Conservation (phyloP, 2,797 vertebrate species). For the Malacoraja senta region DNA sequence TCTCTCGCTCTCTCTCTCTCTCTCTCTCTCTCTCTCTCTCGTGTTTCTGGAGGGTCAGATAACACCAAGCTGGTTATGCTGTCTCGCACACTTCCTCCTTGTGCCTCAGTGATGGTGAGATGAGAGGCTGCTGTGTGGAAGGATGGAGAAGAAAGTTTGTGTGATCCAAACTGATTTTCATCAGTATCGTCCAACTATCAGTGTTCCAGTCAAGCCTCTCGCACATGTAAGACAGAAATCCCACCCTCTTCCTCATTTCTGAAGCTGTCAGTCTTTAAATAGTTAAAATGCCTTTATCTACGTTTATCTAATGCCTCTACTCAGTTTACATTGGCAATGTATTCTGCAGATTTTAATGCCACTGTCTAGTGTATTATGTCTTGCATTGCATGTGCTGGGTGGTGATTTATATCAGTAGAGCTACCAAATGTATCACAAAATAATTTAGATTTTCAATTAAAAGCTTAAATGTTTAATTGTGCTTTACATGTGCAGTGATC, state of each 20-base stretch:
- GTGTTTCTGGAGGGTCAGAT: conserved; percentile 58
- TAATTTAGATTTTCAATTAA: not conserved
- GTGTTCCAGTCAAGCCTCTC: conserved; percentile 51
- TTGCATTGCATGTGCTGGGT: not conserved
- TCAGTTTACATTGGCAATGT: conserved; percentile 12
- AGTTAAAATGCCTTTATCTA: not conserved
- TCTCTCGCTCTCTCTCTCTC: not conserved
- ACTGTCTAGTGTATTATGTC: not conserved
- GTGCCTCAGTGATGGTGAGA: conserved; percentile 55
- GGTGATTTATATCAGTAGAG: not conserved
- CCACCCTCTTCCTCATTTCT: conserved; percentile 31
- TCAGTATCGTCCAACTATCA: conserved; percentile 61
- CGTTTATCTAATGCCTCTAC: not conserved
- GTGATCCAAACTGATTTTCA: conserved; percentile 74
- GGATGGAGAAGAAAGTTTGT: conserved; percentile 74
- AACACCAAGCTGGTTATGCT: conserved; percentile 49
- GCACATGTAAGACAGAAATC: conserved; percentile 57
- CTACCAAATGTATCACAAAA: not conserved
- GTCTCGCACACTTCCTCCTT: conserved; percentile 50
- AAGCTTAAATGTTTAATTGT: not conserved
- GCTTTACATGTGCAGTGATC: not conserved
- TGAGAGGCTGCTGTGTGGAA: conserved; percentile 55
- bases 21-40: not conserved
- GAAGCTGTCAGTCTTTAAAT: conserved; percentile 14
- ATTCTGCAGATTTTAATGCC: conserved; percentile 4